A percentile compares a stretch with the other conserved stretches of the same genome.
Evolutionary conservation across 2,113 vertebrate species (phyloP).

Genomic region (Hippocampus abdominalis): DNA sequence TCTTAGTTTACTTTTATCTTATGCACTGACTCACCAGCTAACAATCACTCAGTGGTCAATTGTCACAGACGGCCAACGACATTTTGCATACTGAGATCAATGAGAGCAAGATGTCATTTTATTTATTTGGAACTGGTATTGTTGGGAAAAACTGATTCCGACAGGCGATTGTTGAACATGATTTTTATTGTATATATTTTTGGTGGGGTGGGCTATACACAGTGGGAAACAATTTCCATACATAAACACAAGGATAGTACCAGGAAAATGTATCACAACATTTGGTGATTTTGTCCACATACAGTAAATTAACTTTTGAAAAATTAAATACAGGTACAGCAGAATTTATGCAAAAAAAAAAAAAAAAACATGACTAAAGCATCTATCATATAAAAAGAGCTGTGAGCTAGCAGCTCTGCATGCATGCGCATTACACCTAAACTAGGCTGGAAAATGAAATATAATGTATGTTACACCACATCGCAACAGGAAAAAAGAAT

Average conservation of each 20-base stretch:
- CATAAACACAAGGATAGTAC: not conserved
- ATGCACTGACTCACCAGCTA: too few species aligned
- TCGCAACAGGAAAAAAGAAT: too few species aligned
- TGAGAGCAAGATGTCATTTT: too few species aligned
- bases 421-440: conserved; percentile 35
- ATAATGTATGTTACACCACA: conserved; percentile 38
- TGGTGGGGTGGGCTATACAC: not conserved
- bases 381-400: conserved; percentile 1
- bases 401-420: conserved; percentile 20
- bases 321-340: conserved; percentile 42
- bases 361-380: not conserved
- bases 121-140: not conserved
- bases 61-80: too few species aligned
- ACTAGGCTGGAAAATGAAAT: conserved; percentile 31
- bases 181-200: not conserved
- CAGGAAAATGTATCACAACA: not conserved
- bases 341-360: conserved; percentile 36
- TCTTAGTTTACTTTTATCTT: too few species aligned
- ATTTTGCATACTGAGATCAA: too few species aligned
- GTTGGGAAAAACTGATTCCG: not conserved
- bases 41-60: too few species aligned
- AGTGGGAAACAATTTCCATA: not conserved
- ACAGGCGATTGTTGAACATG: not conserved
- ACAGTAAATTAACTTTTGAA: conserved; percentile 33
- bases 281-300: conserved; percentile 2